Conservation (phyloP, 2,888 invertebrate genomes). For the Sarcophaga carnaria region DNA sequence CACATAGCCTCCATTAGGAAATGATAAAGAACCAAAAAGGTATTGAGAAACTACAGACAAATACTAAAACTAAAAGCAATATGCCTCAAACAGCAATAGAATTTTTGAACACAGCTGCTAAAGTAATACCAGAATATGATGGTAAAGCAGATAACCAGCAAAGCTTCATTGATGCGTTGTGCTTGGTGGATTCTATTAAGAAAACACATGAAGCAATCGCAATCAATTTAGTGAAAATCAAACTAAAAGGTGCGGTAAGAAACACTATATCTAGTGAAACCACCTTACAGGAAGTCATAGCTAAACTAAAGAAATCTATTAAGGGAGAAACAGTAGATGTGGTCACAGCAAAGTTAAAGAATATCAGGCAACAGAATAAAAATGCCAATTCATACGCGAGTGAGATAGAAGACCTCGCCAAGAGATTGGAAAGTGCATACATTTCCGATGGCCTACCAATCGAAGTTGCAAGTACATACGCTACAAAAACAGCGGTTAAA, state of each 20-base stretch:
- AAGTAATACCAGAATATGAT: constrained; percentile 27
- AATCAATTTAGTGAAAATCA: not conserved
- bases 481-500: constrained; percentile 11
- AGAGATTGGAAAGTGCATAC: not conserved
- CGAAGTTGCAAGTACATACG: constrained; percentile 7
- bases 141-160: constrained; percentile 28
- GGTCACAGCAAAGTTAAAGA: not conserved
- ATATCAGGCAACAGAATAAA: constrained; percentile 11
- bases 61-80: not conserved
- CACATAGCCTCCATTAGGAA: too few relatives aligned
- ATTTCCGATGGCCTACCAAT: constrained; percentile 27
- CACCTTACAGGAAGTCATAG: not conserved
- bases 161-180: constrained; percentile 32
- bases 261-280: not conserved
- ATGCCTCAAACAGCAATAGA: not conserved
- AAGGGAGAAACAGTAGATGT: not conserved
- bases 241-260: not conserved
- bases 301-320: not conserved
- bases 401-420: constrained; percentile 17
- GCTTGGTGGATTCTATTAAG: not conserved
- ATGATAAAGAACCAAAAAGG: too few relatives aligned
- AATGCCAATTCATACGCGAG: constrained; percentile 6
- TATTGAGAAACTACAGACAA: not conserved
- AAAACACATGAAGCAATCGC: not conserved
- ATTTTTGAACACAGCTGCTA: constrained; percentile 13